Base-by-base conservation (phyloP, 2,113 vertebrate genomes). In the Desmodus rotundus region DNA sequence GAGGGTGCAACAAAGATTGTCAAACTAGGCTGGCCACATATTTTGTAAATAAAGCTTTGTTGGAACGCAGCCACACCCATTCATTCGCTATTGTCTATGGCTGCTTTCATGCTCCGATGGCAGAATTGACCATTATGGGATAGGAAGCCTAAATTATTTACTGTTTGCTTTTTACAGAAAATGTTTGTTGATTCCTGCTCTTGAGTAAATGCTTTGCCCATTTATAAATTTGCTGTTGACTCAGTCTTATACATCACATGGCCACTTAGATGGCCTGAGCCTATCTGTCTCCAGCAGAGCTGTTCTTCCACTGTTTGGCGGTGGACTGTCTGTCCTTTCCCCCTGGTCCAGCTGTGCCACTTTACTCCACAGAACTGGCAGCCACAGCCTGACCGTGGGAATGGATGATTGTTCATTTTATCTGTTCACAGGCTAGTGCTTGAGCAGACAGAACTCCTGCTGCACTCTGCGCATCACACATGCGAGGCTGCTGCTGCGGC, bases 21-120 rank as follows among this genome's bases (percentile, higher is more conserved):
- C 20, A 65, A 56, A 63, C 28, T 78, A n/a, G 50, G 68, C 20
- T 4, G 7, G 45, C 28, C 43, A 33, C 45, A 15, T 94, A 24
- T 87, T 89, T 94, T 96, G 54, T 93, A 91, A 97, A 85, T 96
- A 94, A 92, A 96, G 91, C 89, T 93, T 97, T 83, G 89, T 63
- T 87, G 88, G 91, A 91, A 92, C 41, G 73, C 45, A 77, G 52
- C 72, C 45, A 80, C 1, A 0, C 31, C 11, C 56, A 56, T 82
- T 82, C 65, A 41, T 17, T 76, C 76, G 52, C 17, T 2, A 56
- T 26, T 50, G 54, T 28, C 78, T 74, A 6, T 5, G 68, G 19
- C 58, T 85, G 22, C 87, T 81, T 84, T 93, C 7, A 5, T 41
- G 28, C 45, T 33, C 24, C 31, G 61, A 14, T 47, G 50, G 38